Evolutionary conservation across 1,140 invertebrate species (phyloP).

Genomic region (Chrysomallon squamiferum): DNA sequence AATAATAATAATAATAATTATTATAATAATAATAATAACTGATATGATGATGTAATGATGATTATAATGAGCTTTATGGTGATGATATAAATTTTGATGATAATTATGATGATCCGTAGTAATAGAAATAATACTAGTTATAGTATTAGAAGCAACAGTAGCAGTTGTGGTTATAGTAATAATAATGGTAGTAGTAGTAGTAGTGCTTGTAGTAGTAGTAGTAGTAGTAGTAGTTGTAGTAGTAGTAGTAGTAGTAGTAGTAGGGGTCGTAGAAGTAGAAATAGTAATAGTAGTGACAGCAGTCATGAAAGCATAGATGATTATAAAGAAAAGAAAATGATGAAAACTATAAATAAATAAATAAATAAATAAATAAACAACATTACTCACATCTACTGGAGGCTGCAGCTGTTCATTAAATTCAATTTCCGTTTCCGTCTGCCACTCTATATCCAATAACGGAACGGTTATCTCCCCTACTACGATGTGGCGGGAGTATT

Average conservation of each 20-base stretch:
- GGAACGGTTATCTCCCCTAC: slow-evolving; percentile 70
- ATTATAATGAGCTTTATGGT: too few relatives aligned
- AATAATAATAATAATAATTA: too few relatives aligned
- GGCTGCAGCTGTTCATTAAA: slow-evolving; percentile 24
- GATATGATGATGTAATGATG: too few relatives aligned
- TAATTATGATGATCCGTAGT: too few relatives aligned
- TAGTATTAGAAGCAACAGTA: too few relatives aligned
- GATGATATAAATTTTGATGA: too few relatives aligned
- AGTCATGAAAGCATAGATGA: too few relatives aligned
- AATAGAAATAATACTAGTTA: too few relatives aligned
- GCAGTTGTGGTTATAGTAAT: not conserved
- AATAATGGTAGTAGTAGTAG: not conserved
- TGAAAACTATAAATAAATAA: not conserved
- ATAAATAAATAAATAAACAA: not conserved
- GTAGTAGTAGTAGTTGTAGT: not conserved
- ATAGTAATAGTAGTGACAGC: too few relatives aligned
- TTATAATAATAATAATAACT: too few relatives aligned
- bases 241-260: not conserved
- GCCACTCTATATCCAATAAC: slow-evolving; percentile 68
- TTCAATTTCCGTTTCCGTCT: slow-evolving; percentile 64
- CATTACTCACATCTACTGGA: slow-evolving; percentile 30
- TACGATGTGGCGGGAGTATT: slow-evolving; percentile 67
- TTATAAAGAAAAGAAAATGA: not conserved
- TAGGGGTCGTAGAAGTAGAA: too few relatives aligned
- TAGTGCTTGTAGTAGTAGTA: too few relatives aligned